Conservation (phyloP, 2,113 vertebrate species). For the Oncorhynchus mykiss region DNA sequence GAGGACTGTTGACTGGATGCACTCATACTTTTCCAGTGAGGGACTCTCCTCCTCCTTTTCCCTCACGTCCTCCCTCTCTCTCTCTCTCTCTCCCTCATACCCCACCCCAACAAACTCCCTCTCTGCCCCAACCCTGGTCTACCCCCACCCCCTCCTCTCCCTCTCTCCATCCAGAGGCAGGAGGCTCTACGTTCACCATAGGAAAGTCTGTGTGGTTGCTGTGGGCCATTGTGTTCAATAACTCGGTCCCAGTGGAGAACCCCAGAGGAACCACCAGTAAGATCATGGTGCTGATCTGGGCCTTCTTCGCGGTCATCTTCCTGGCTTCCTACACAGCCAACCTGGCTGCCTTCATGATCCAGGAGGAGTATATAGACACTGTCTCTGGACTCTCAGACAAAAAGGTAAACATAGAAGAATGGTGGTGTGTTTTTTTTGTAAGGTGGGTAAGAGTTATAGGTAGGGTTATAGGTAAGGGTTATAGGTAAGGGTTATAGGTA, state of each 20-base stretch:
- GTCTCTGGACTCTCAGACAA: conserved; percentile 93
- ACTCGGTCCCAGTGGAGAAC: conserved; percentile 95
- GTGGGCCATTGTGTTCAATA: conserved; percentile 93
- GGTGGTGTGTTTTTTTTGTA: too few species aligned
- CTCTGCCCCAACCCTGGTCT: not conserved
- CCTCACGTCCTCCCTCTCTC: not conserved
- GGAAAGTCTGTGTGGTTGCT: conserved; percentile 91
- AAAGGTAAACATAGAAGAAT: conserved; percentile 73
- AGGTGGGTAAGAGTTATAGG: too few species aligned
- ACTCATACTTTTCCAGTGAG: too few species aligned
- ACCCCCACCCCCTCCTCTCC: conserved; percentile 1
- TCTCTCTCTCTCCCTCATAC: conserved; percentile 14
- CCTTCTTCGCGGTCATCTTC: conserved; percentile 96
- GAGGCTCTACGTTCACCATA: conserved; percentile 90
- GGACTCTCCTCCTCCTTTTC: not conserved
- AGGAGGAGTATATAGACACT: conserved; percentile 94
- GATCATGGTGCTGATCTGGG: conserved; percentile 97
- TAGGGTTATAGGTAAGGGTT: too few species aligned
- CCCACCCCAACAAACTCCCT: not conserved
- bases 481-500: too few species aligned
- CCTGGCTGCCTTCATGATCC: conserved; percentile 96
- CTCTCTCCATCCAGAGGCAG: conserved; percentile 65
- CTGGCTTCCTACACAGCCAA: conserved; percentile 95
- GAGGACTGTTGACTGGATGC: too few species aligned
- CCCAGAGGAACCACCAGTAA: conserved; percentile 94